Base-by-base conservation (phyloP, 92 coral and sea anemone genomes). In the Bergia sp. region DNA sequence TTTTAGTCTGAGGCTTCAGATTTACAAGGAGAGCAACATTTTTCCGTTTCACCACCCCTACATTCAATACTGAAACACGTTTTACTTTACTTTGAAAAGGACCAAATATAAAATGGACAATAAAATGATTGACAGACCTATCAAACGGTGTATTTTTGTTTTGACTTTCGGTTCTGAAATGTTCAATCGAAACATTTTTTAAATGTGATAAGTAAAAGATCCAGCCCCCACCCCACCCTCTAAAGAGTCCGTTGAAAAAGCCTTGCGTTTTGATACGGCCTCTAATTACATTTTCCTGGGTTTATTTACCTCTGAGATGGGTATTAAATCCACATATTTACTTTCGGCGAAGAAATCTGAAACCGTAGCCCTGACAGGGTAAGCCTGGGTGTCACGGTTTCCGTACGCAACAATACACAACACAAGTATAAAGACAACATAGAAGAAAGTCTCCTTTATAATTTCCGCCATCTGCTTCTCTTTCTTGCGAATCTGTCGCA, bases 391-490 rank as follows among this genome's bases (percentile, higher is more conserved):
- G 85, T 94, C 96, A 3, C 86, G 89, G 77, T 89, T 93, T 16
- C 97, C 98, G 66, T 96, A 94, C 37, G 96, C 95, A 13, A 96
- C 95, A 18, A 86, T 88, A 81, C 91, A 86, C 78, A 96, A 50
- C 4, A 96, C 96, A 73, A 92, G 72, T 2, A 96, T 72, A 37
- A 93, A 94, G 38, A 86, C 39, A 39, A 93, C 37, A 80, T 96
- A 96, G 57, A 92, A 88, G 85, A 81, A 55, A 15, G 92, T 93
- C 86, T 94, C 98, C 41, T 78, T 82, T 45, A 96, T 86, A 29
- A 96, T 93, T 15, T 92, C 89, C 41, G 84, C 93, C 98, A 96
- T 96, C 47, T 93, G 91, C 57, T 96, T 96, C 86, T 94, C 93
- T 73, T 94, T 94, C 73, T 64, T 76, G 3, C 91, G 86, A 21